Evolutionary conservation across 2,888 invertebrate species (phyloP), one percentile per base, ranked within the genome.

Genomic region (Trissolcus japonicus): DNA sequence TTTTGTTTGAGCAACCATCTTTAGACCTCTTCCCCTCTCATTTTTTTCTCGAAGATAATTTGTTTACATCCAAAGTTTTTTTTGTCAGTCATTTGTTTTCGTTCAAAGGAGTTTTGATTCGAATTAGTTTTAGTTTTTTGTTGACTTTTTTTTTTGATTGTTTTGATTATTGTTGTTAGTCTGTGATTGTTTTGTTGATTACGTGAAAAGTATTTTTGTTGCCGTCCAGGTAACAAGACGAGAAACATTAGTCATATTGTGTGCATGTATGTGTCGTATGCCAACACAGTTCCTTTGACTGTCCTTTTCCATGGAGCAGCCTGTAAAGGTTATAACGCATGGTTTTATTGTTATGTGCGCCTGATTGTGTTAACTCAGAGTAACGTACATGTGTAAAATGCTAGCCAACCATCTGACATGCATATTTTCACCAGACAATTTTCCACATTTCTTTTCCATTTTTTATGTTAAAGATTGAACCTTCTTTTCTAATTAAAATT

Each of bases 251-350:
- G 41, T 56, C 16, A 40, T 4, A 25, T 35, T 35, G 40, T 56
- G 17, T 41, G 40, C 56, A 56, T 56, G 56, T 41, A 11, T 35
- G 41, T 56, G n/a, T 56, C 41, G 19, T 41, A 41, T 56, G 56
- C 56, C 41, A 41, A 11, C 25, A 55, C 29, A 14, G 41, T 56
- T 56, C 41, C 59, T 25, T 25, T 59, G 16, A 59, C 41, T 59
- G 25, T 59, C 16, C 41, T 48, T 46, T 48, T 13, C 59, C n/a
- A 51, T 51, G 41, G 51, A 40, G 51, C 48, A 21, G 51, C 51
- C 51, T 40, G 51, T 61, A 61, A 51, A 51, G 51, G 61, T 51
- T 61, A 61, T 61, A 35, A 51, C n/a, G 41, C 61, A 61, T 61
- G 61, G 48, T 61, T 61, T 61, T 50, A 40, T 61, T 61, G 19